phyloP scores from a whole-genome alignment of 2,888 invertebrate species.

The Panopea generosa region DNA sequence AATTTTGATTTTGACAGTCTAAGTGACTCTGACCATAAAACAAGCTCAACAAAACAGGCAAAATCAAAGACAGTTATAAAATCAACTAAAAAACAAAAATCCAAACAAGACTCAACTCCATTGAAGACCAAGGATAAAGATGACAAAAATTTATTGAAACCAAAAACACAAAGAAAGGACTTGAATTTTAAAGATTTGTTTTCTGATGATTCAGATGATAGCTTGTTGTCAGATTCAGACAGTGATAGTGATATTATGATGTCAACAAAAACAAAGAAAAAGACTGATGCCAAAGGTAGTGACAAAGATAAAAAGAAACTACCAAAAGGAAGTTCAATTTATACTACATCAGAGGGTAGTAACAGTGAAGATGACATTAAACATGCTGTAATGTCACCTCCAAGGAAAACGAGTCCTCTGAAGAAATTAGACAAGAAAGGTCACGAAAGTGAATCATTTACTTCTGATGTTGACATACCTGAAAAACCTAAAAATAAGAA shows the following conservation, averaged over 20 bases:
- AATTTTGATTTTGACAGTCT: conserved; percentile 56
- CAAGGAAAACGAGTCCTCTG: conserved; percentile 41
- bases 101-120: conserved; percentile 37
- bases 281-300: conserved; percentile 18
- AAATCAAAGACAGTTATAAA: conserved; percentile 59
- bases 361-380: conserved; percentile 60
- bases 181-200: conserved; percentile 58
- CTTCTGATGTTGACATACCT: conserved; percentile 48
- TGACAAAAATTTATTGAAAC: conserved; percentile 33
- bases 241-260: conserved; percentile 61
- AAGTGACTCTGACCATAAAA: conserved; percentile 59
- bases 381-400: conserved; percentile 40
- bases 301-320: conserved; percentile 53
- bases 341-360: conserved; percentile 61
- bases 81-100: conserved; percentile 40
- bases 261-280: conserved; percentile 51
- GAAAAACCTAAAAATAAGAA: conserved; percentile 31
- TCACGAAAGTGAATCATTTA: conserved; percentile 39
- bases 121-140: conserved; percentile 52
- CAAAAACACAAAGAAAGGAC: conserved; percentile 53
- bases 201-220: conserved; percentile 66
- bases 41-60: conserved; percentile 50
- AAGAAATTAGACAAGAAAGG: conserved; percentile 53
- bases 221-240: conserved; percentile 52
- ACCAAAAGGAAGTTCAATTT: conserved; percentile 62